phyloP scores from a whole-genome alignment of 2,888 invertebrate species.

The Ochropacha duplaris region DNA sequence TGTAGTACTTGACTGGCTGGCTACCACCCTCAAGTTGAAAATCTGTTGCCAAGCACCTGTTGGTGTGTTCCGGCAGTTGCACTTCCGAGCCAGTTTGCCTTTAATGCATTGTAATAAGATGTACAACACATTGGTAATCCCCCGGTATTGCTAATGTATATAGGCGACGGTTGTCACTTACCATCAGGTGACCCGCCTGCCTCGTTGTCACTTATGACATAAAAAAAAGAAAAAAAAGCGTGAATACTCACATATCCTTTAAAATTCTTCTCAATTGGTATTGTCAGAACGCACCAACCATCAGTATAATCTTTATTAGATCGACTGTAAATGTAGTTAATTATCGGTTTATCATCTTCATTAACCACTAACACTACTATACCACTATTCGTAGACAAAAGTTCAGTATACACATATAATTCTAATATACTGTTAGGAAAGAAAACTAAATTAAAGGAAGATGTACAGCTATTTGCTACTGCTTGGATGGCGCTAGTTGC shows the following conservation, averaged over 20 bases:
- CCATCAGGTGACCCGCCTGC: too few species aligned
- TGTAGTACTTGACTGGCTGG: too few species aligned
- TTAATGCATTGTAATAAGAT: too few species aligned
- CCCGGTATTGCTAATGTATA: too few species aligned
- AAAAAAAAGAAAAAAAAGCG: too few species aligned
- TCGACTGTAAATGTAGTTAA: slow-evolving; percentile 17
- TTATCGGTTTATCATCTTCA: slow-evolving; percentile 15
- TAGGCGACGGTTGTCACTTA: too few species aligned
- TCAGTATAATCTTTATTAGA: slow-evolving; percentile 18
- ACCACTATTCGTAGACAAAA: slow-evolving; percentile 23
- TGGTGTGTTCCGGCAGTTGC: too few species aligned
- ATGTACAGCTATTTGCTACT: slow-evolving; percentile 27
- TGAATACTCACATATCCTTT: slow-evolving; percentile 37
- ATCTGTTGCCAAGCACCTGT: too few species aligned
- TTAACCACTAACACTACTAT: slow-evolving; percentile 28
- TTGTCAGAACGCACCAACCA: slow-evolving; percentile 30
- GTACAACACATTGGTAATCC: too few species aligned
- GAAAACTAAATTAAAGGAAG: slow-evolving; percentile 27
- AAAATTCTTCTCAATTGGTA: slow-evolving; percentile 18
- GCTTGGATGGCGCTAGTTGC: slow-evolving; percentile 17
- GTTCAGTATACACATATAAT: slow-evolving; percentile 26
- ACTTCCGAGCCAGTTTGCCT: too few species aligned
- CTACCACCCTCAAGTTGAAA: too few species aligned
- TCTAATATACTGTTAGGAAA: slow-evolving; percentile 22
- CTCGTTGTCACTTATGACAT: too few species aligned